phyloP scores from a whole-genome alignment of 2,113 vertebrate species.

The Podiceps cristatus region DNA sequence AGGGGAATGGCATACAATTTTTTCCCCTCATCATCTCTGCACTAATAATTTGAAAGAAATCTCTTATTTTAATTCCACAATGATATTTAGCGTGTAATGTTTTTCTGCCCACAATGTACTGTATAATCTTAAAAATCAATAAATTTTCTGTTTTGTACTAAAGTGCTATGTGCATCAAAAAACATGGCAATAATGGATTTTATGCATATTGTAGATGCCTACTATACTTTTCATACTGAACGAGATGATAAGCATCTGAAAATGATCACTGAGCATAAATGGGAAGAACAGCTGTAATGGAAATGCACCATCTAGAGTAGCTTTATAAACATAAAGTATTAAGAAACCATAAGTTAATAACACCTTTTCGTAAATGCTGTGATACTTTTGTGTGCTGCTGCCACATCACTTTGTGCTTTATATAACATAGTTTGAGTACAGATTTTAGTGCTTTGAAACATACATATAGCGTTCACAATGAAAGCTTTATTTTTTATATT shows the following conservation, averaged over 20 bases:
- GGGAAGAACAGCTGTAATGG: background rate
- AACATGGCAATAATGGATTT: conserved; percentile 21
- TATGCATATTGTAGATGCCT: conserved; percentile 11
- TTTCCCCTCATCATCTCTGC: background rate
- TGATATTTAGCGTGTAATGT: background rate
- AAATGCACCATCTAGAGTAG: background rate
- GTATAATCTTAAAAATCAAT: conserved; percentile 40
- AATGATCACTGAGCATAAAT: background rate
- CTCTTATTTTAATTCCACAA: background rate
- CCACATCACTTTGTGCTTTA: background rate
- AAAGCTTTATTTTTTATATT: background rate
- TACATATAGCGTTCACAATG: accelerated
- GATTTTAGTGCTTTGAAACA: background rate
- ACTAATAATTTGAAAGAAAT: background rate
- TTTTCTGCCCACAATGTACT: background rate
- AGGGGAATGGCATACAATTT: background rate
- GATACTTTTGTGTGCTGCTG: background rate
- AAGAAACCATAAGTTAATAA: background rate
- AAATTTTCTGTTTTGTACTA: background rate
- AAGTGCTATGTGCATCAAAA: background rate
- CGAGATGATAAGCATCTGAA: background rate
- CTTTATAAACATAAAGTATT: conserved; percentile 13
- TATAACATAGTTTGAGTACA: background rate
- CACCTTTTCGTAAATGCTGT: background rate
- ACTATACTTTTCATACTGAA: background rate